Base-by-base conservation (phyloP, 2,888 invertebrate genomes). In the Halictus ligatus region DNA sequence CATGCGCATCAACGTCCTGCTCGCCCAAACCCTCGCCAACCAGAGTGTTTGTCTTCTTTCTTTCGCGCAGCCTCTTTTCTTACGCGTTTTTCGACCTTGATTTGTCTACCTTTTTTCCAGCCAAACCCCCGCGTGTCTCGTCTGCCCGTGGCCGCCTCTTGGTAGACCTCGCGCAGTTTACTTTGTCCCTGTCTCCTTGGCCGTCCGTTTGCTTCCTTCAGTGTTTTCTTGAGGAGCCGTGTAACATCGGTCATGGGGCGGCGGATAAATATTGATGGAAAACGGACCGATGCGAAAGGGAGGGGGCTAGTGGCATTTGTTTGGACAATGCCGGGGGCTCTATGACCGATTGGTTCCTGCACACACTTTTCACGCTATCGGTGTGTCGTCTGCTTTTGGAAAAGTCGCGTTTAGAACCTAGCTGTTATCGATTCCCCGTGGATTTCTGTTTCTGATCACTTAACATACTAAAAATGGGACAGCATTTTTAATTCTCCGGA, bases 221-320 rank as follows among this genome's bases (percentile, higher is more conserved):
- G 46, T 75, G 71, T 67, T 75, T 50, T 71, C 58, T 67, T 4
- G 43, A 78, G 58, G 78, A 71, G 40, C 54, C 58, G 46, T 72
- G 77, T 79, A 82, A 82, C 86, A 71, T 48, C 73, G 69, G 29
- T 8, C 67, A 69, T 7, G 50, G 50, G 69, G 50, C 74, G 48
- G 74, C 40, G 77, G 60, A 77, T 79, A 85, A 86, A 86, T 85
- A 85, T 86, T 85, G 79, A 79, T 35, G n/a, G 79, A 73, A 67
- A 73, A 64, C 67, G 29, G 67, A 77, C 29, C 46, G 54, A 5
- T 21, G 78, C 18, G 25, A 71, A 21, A n/a, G 0, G 21, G 8
- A 1, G 0, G 12, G 69, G 46, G 35, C 35, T 35, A 5, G 35
- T 35, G 25, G 13, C 64, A 78, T 54, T 76, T 76, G 81, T 74